Base-by-base conservation (phyloP, 2,888 invertebrate genomes). In the Autographa gamma region DNA sequence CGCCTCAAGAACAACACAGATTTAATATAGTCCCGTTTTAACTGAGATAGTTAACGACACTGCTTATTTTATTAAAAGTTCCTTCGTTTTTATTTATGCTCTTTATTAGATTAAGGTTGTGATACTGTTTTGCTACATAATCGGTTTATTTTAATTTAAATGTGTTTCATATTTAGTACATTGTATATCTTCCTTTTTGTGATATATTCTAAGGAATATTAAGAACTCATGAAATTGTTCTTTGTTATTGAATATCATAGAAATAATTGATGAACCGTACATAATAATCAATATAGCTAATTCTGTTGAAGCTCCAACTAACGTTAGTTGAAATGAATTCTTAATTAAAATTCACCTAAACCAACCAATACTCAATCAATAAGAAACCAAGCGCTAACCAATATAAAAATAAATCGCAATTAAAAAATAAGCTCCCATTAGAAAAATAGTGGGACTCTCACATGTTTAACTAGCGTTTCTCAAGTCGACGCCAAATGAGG, bases 401-500 rank as follows among this genome's bases (percentile, higher is more conserved):
- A 73, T 74, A 71, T 64, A 75, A 72, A 81, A 80, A 81, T 69
- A 81, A 70, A 73, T 74, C 69, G 68, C 84, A 84, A 86, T 89
- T 89, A 91, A 91, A 92, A 90, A 91, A 90, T 88, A 90, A 90
- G 89, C 87, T 85, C 77, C 83, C 85, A 88, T 87, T 82, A 89
- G 83, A 88, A 86, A 90, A 92, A 89, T 89, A 92, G 90, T 90
- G 89, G 90, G 76, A 85, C 88, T 82, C 92, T 92, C 86, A 76
- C 81, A 83, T 85, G 89, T 88, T 90, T 90, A 93, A 92, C 93
- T 89, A 91, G 91, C 92, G 91, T 90, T 91, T 91, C 93, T 93
- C 91, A 93, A 93, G 93, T 90, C 90, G 87, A 78, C 85, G 85
- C 81, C 89, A 92, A 93, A 93, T 93, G 93, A 91, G 93, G 92